These are phyloP conservation scores for Cylindroiulus punctatus DNA, from an alignment of 2,888 invertebrate genomes.

Conservation along the genomic window DNA sequence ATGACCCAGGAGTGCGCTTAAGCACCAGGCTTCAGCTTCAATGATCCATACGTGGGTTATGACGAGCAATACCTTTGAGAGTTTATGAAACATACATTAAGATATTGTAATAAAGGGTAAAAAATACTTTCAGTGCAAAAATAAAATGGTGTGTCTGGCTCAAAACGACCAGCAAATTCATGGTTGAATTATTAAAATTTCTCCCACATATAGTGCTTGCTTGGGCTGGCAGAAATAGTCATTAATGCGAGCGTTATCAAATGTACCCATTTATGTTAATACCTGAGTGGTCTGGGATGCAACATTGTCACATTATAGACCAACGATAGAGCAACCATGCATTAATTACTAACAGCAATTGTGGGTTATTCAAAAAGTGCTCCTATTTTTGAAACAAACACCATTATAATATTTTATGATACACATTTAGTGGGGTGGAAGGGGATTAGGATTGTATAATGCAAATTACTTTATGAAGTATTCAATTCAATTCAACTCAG, in stretches of 20 bases:
- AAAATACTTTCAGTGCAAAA: too few species aligned
- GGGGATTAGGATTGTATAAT: not conserved
- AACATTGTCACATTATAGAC: not conserved
- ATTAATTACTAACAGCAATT: not conserved
- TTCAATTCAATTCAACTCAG: too few species aligned
- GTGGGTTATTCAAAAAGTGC: not conserved
- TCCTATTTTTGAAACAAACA: not conserved
- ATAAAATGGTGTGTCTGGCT: too few species aligned
- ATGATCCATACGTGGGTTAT: too few species aligned
- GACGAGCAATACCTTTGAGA: too few species aligned
- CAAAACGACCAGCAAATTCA: not conserved
- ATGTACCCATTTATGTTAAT: slow-evolving; percentile 17
- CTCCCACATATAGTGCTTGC: not conserved
- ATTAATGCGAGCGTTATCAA: slow-evolving; percentile 6
- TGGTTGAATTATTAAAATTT: not conserved
- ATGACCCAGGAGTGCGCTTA: too few species aligned
- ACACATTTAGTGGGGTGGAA: not conserved
- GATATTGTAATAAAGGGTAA: too few species aligned
- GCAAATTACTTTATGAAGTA: not conserved
- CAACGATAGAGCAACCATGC: not conserved
- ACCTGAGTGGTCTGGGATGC: not conserved
- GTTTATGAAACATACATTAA: too few species aligned
- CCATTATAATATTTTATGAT: not conserved
- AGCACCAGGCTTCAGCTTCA: too few species aligned
- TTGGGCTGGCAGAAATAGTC: not conserved